Percentiles rank a stretch among this genome's conserved stretches.
Evolutionary conservation across 1,140 invertebrate species (phyloP).

Genomic region (Eumaeus atala): DNA sequence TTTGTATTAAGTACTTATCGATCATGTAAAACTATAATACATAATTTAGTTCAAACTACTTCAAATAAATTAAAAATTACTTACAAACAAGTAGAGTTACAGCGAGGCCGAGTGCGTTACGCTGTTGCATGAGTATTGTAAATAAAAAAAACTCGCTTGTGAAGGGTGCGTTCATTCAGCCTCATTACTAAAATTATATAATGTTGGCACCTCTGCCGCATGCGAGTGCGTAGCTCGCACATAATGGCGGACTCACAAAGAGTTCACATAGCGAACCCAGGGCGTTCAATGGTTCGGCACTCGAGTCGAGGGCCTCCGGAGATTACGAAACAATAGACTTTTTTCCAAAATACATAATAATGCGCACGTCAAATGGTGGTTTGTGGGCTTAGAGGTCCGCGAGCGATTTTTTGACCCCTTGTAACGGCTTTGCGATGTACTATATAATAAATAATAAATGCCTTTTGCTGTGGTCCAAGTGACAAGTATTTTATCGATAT

Average conservation of each 20-base stretch:
- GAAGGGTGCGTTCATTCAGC: conserved; percentile 35
- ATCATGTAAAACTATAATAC: no score
- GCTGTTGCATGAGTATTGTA: conserved; percentile 10
- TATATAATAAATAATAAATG: no score
- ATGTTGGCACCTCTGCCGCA: conserved; percentile 38
- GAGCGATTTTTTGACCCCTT: no score
- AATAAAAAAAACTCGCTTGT: conserved; percentile 17
- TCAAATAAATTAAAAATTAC: no score
- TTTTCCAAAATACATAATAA: conserved; percentile 71
- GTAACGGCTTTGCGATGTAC: no score
- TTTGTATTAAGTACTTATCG: no score
- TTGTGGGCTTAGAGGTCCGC: conserved; percentile 51
- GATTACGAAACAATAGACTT: conserved; percentile 66
- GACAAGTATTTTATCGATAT: no score
- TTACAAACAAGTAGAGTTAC: no score
- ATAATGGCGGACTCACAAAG: conserved; percentile 41
- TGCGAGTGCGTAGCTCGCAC: conserved; percentile 30
- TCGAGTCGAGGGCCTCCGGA: conserved; percentile 48
- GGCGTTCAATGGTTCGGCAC: conserved; percentile 35
- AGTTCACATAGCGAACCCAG: conserved; percentile 46
- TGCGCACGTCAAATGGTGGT: conserved; percentile 62
- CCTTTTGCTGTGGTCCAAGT: no score
- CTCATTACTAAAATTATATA: conserved; percentile 46
- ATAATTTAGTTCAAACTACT: no score
- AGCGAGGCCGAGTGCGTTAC: no score